These are phyloP conservation scores for Tetragnatha montana DNA, from an alignment of 2,888 invertebrate genomes.

Conservation along the genomic window DNA sequence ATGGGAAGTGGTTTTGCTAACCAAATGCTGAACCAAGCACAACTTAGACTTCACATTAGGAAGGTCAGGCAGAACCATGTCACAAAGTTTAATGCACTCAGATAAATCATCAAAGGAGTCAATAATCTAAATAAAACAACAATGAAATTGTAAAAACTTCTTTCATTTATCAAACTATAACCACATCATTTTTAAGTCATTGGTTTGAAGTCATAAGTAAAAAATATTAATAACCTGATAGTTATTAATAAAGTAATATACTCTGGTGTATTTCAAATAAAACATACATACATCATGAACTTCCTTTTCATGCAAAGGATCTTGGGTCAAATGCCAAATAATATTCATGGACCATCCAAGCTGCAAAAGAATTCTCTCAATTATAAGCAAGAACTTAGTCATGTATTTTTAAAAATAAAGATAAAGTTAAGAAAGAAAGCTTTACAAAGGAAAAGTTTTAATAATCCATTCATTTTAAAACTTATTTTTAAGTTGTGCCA, in stretches of 20 bases:
- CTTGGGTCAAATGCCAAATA: constrained; percentile 51
- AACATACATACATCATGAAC: constrained; percentile 46
- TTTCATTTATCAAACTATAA: too few relatives aligned
- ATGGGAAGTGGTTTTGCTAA: constrained; percentile 29
- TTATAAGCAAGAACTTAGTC: background rate
- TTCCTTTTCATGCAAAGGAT: constrained; percentile 37
- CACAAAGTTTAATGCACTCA: constrained; percentile 46
- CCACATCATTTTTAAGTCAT: too few relatives aligned
- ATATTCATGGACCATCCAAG: constrained; percentile 59
- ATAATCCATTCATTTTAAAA: too few relatives aligned
- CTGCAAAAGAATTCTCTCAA: constrained; percentile 15
- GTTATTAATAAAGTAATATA: too few relatives aligned
- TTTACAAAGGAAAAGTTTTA: too few relatives aligned
- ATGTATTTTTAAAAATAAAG: background rate
- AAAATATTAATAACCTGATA: too few relatives aligned
- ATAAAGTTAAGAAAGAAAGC: too few relatives aligned
- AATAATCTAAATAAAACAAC: constrained; percentile 48
- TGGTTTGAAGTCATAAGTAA: too few relatives aligned
- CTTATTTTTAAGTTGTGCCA: too few relatives aligned
- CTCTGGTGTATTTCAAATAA: too few relatives aligned
- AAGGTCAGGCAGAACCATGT: constrained; percentile 48
- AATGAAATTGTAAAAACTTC: background rate
- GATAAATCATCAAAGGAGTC: constrained; percentile 42
- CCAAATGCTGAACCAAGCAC: constrained; percentile 55
- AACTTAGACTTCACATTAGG: constrained; percentile 47